phyloP scores from a whole-genome alignment of 2,888 invertebrate genomes.

The Heteropelma amictum region DNA sequence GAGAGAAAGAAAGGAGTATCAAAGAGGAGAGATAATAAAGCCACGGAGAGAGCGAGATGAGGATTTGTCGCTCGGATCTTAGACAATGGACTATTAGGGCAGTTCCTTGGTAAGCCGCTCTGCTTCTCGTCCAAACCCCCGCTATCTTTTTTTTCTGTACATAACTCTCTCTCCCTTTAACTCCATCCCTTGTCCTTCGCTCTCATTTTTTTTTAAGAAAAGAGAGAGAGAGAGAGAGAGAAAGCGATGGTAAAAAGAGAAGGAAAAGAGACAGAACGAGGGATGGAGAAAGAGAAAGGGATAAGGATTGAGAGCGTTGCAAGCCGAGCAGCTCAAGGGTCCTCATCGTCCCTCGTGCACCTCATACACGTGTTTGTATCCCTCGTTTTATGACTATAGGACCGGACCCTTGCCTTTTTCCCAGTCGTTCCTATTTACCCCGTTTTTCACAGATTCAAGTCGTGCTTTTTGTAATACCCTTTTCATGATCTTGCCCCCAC shows the following conservation, averaged over 20 bases:
- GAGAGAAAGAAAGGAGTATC: slow-evolving; percentile 12
- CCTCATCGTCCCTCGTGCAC: slow-evolving; percentile 48
- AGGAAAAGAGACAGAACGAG: slow-evolving; percentile 11
- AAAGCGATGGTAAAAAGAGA: slow-evolving; percentile 2
- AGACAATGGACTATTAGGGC: slow-evolving; percentile 76
- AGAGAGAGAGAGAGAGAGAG: slow-evolving; percentile 40
- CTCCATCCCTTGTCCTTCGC: slow-evolving; percentile 26
- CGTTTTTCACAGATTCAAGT: slow-evolving; percentile 39
- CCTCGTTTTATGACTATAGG: slow-evolving; percentile 5
- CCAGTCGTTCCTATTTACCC: slow-evolving; percentile 50
- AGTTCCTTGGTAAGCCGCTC: slow-evolving; percentile 73
- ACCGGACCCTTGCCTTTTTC: slow-evolving; percentile 28
- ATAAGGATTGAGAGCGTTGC: slow-evolving; percentile 51
- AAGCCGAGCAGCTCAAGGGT: slow-evolving; percentile 49
- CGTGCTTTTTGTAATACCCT: slow-evolving; percentile 18
- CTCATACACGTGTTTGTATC: slow-evolving; percentile 46
- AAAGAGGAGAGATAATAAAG: slow-evolving; percentile 35
- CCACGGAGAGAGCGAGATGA: slow-evolving; percentile 56
- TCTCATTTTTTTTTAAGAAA: slow-evolving; percentile 7
- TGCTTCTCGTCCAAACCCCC: slow-evolving; percentile 60
- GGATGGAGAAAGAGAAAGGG: slow-evolving; percentile 31
- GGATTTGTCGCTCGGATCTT: slow-evolving; percentile 69
- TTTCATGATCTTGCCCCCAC: background rate
- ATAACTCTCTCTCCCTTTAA: slow-evolving; percentile 27
- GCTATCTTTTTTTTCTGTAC: slow-evolving; percentile 36